Evolutionary conservation across 2,888 invertebrate species (phyloP).

Genomic region (Heterodera filipjevi): DNA sequence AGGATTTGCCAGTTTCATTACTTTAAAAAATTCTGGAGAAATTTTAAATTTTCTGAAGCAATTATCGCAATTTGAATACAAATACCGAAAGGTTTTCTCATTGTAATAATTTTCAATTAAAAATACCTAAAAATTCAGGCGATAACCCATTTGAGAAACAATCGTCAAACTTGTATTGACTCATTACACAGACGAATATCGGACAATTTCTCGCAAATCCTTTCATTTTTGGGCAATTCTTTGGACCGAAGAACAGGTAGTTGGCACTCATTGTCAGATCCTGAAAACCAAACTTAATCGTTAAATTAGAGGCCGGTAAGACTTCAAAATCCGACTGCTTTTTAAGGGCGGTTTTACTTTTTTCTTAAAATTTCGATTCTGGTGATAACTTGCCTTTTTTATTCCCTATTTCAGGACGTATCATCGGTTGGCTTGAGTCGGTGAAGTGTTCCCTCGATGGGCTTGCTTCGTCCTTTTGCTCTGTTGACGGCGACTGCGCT

Average conservation of each 20-base stretch:
- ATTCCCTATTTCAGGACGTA: not conserved
- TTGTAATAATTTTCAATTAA: not conserved
- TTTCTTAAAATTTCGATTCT: not conserved
- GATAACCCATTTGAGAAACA: not conserved
- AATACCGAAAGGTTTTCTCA: slow-evolving; percentile 78
- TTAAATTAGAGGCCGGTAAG: too few species aligned
- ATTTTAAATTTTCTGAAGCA: slow-evolving; percentile 82
- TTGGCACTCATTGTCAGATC: not conserved
- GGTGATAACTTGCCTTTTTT: not conserved
- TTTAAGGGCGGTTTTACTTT: too few species aligned
- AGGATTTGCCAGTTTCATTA: slow-evolving; percentile 63
- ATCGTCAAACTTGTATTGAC: not conserved
- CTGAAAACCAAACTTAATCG: too few species aligned
- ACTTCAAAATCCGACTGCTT: too few species aligned
- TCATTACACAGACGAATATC: slow-evolving; percentile 35
- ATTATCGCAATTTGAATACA: slow-evolving; percentile 86
- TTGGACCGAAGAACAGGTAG: slow-evolving; percentile 11
- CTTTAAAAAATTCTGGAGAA: slow-evolving; percentile 66
- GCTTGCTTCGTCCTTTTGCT: not conserved
- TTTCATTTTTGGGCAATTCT: slow-evolving; percentile 35
- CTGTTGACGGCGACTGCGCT: not conserved
- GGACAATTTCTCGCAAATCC: slow-evolving; percentile 43
- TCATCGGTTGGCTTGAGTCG: slow-evolving; percentile 23
- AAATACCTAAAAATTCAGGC: slow-evolving; percentile 9
- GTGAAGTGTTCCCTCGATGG: not conserved